A percentile compares a stretch with the other conserved stretches of the same genome.
Evolutionary conservation across 2,797 vertebrate genomes (phyloP).

Genomic region (Lepidocolaptes lacrymiger): DNA sequence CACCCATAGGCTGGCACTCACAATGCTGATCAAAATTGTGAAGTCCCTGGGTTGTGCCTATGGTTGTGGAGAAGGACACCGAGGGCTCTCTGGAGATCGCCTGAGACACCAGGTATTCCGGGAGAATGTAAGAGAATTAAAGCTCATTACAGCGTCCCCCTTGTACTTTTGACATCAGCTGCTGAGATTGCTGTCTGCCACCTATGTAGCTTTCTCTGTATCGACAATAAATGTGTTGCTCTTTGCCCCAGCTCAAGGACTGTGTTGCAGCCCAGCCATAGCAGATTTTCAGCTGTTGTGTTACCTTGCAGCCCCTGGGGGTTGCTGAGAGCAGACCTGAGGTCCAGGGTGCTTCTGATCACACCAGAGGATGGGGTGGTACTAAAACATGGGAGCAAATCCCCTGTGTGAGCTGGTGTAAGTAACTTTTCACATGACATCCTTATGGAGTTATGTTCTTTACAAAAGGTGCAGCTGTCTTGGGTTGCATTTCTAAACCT

Average conservation of each 20-base stretch:
- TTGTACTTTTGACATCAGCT: slow-evolving; percentile 62
- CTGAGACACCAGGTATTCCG: slow-evolving; percentile 92
- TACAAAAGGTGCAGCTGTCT: background rate
- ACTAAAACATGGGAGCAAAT: background rate
- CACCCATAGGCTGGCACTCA: slow-evolving; percentile 92
- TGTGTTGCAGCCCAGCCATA: slow-evolving; percentile 34
- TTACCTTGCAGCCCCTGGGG: background rate
- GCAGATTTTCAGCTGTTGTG: background rate
- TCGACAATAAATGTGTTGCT: slow-evolving; percentile 14
- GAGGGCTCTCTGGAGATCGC: slow-evolving; percentile 95
- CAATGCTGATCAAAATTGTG: slow-evolving; percentile 99
- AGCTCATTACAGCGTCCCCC: slow-evolving; percentile 69
- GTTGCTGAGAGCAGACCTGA: background rate
- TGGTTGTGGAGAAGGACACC: slow-evolving; percentile 96
- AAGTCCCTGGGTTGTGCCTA: slow-evolving; percentile 97
- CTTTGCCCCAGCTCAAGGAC: background rate
- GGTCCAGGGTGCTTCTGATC: background rate
- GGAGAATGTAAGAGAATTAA: slow-evolving; percentile 79
- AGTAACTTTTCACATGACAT: background rate
- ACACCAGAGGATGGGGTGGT: background rate
- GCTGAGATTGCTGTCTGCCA: slow-evolving; percentile 63
- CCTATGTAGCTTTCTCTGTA: slow-evolving; percentile 55
- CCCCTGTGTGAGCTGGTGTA: background rate
- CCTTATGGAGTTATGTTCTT: background rate
- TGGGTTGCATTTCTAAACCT: background rate